Conservation (phyloP, 2,888 invertebrate genomes). For the Biston betularia region DNA sequence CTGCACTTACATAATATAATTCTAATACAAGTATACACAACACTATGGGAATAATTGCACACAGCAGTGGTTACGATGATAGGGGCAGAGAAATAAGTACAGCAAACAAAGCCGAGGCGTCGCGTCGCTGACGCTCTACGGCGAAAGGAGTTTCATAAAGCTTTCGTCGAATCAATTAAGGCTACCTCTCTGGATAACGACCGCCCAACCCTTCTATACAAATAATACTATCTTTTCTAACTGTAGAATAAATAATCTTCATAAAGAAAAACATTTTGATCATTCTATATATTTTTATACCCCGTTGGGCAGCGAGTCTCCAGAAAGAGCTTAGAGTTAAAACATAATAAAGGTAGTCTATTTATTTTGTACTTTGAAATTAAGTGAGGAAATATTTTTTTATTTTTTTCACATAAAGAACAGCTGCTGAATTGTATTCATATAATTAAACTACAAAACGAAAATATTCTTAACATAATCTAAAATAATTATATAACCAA, state of each 20-base stretch:
- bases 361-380: slow-evolving; percentile 83
- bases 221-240: slow-evolving; percentile 67
- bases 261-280: slow-evolving; percentile 76
- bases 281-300: slow-evolving; percentile 61
- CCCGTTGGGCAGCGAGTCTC: slow-evolving; percentile 66
- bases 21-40: slow-evolving; percentile 82
- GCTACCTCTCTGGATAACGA: slow-evolving; percentile 57
- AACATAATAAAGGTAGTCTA: slow-evolving; percentile 71
- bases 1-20: slow-evolving; percentile 66
- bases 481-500: slow-evolving; percentile 68
- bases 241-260: slow-evolving; percentile 74
- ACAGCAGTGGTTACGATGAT: slow-evolving; percentile 73
- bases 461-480: slow-evolving; percentile 61
- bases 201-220: slow-evolving; percentile 62
- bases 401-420: slow-evolving; percentile 62
- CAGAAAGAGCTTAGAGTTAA: slow-evolving; percentile 56
- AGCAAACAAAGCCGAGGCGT: slow-evolving; percentile 53
- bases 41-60: slow-evolving; percentile 76
- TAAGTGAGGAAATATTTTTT: slow-evolving; percentile 67
- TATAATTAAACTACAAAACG: slow-evolving; percentile 72
- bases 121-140: slow-evolving; percentile 36
- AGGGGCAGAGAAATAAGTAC: slow-evolving; percentile 71
- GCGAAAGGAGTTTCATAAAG: slow-evolving; percentile 27
- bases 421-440: slow-evolving; percentile 76
- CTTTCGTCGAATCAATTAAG: slow-evolving; percentile 38